Conservation (phyloP, 1,140 invertebrate genomes). For the Drosophila chauvacae region DNA sequence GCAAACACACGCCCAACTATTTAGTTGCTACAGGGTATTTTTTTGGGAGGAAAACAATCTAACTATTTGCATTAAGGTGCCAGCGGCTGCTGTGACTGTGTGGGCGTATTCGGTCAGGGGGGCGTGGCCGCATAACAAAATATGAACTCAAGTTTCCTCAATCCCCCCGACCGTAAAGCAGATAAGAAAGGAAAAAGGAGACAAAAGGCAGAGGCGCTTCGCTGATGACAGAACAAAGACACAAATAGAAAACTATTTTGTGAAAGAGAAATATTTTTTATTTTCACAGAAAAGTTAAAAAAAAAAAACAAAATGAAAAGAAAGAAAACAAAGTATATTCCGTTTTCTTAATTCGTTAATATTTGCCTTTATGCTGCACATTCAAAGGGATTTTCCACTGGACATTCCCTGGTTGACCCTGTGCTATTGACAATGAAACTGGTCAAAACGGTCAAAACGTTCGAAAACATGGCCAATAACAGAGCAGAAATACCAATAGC, state of each 20-base stretch:
- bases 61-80: constrained; percentile 55
- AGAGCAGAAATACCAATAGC: not conserved
- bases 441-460: constrained; percentile 48
- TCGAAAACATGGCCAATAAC: constrained; percentile 34
- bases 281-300: not conserved
- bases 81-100: constrained; percentile 28
- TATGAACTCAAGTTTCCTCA: constrained; percentile 33
- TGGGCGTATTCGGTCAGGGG: constrained; percentile 17
- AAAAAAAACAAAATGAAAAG: not conserved
- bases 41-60: constrained; percentile 20
- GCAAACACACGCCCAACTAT: not conserved
- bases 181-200: constrained; percentile 8
- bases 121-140: constrained; percentile 21
- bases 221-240: constrained; percentile 15
- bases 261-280: not conserved
- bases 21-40: constrained; percentile 13
- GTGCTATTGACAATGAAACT: constrained; percentile 52
- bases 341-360: not conserved
- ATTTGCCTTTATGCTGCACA: constrained; percentile 9
- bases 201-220: constrained; percentile 9
- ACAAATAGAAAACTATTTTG: constrained; percentile 38
- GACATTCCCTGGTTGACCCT: constrained; percentile 23
- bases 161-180: constrained; percentile 4
- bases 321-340: not conserved
- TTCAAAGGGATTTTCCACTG: not conserved